Evolutionary conservation across 2,888 invertebrate species (phyloP).

Genomic region (Tolmerus cingulatus): DNA sequence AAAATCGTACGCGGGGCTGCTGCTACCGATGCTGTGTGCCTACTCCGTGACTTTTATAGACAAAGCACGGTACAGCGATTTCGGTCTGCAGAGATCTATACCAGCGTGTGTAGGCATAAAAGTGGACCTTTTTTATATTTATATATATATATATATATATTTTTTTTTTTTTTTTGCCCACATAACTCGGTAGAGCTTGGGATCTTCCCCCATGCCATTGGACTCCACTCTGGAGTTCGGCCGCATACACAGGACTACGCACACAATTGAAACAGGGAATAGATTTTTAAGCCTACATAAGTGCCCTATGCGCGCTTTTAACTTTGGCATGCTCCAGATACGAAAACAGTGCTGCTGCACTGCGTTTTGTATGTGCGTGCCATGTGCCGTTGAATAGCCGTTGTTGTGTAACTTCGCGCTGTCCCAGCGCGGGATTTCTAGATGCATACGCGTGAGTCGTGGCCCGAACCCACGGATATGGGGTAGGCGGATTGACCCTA

Average conservation of each 20-base stretch:
- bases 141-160: neutral
- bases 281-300: constrained; percentile 41
- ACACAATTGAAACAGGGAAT: constrained; percentile 14
- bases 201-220: neutral
- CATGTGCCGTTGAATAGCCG: constrained; percentile 7
- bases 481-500: neutral
- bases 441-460: neutral
- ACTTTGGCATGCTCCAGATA: constrained; percentile 31
- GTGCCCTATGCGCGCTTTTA: constrained; percentile 41
- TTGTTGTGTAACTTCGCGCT: constrained; percentile 28
- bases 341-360: constrained; percentile 3
- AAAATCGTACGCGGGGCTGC: constrained; percentile 9
- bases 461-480: neutral
- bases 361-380: constrained; percentile 37
- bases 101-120: constrained; percentile 37
- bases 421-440: neutral
- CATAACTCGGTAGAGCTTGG: neutral
- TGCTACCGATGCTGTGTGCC: constrained; percentile 18
- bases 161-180: constrained; percentile 11
- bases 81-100: constrained; percentile 41
- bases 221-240: neutral
- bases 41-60: constrained; percentile 32
- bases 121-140: neutral
- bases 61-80: constrained; percentile 32
- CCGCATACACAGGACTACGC: neutral